Percentiles rank a stretch among this genome's conserved stretches.
Conservation (phyloP, 2,888 invertebrate genomes). For the Lasioglossum malachurum region DNA sequence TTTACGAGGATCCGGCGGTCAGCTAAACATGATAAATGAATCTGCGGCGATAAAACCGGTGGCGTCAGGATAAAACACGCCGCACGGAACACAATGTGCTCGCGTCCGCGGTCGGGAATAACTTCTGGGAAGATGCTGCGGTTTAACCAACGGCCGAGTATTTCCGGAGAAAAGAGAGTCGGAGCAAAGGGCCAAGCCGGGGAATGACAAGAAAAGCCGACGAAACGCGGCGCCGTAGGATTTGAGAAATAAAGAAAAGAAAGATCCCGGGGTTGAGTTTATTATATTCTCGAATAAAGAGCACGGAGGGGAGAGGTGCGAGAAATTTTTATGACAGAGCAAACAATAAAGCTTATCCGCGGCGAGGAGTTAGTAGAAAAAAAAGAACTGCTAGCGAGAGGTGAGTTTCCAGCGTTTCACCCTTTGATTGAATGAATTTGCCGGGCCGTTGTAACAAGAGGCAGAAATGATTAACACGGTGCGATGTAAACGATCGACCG, state of each 20-base stretch:
- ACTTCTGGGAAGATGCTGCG: conserved; percentile 22
- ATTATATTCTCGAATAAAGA: conserved; percentile 40
- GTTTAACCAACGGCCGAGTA: conserved; percentile 6
- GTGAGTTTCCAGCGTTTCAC: background rate
- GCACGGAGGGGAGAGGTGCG: background rate
- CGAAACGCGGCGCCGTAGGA: conserved; percentile 33
- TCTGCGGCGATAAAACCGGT: conserved; percentile 20
- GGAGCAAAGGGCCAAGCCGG: background rate
- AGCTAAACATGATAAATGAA: conserved; percentile 47
- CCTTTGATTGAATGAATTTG: conserved; percentile 26
- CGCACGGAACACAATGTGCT: conserved; percentile 12
- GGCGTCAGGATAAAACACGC: conserved; percentile 19
- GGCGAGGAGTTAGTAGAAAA: background rate
- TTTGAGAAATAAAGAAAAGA: conserved; percentile 30
- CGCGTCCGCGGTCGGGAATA: conserved; percentile 26
- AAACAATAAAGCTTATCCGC: conserved; percentile 42
- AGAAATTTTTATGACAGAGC: conserved; percentile 50
- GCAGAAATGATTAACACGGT: background rate
- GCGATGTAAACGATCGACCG: background rate
- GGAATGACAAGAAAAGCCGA: conserved; percentile 21
- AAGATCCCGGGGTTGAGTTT: conserved; percentile 31
- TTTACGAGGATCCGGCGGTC: conserved; percentile 15
- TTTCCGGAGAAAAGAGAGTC: conserved; percentile 5
- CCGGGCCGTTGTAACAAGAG: background rate
- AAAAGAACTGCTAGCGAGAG: conserved; percentile 12